Evolutionary conservation across 2,797 vertebrate genomes (phyloP).

Genomic region (Sebastes taczanowskii): DNA sequence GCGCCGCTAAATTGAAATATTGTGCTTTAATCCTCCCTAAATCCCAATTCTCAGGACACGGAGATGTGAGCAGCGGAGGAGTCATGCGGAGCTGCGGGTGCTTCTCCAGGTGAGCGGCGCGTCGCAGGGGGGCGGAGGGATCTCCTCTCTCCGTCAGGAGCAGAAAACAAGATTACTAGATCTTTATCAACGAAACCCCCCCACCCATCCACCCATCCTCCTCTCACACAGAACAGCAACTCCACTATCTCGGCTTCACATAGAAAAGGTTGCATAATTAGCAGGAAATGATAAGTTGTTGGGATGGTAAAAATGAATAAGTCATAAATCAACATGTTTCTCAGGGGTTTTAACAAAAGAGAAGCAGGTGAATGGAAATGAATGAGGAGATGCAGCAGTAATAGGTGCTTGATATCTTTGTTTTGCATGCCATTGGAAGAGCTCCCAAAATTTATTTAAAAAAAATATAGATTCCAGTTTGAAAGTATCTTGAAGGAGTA

Average conservation of each 20-base stretch:
- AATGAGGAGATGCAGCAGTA: constrained; percentile 18
- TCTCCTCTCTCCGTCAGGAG: constrained; percentile 62
- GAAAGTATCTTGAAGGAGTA: constrained; percentile 14
- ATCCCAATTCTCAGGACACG: constrained; percentile 63
- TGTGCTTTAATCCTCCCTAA: constrained; percentile 71
- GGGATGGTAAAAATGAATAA: constrained; percentile 37
- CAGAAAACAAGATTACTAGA: constrained; percentile 75
- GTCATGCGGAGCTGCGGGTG: constrained; percentile 59
- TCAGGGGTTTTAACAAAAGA: constrained; percentile 1
- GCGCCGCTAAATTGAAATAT: constrained; percentile 72
- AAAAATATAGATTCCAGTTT: not conserved
- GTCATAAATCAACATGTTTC: constrained; percentile 49
- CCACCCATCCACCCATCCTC: not conserved
- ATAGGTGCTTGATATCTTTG: constrained; percentile 35
- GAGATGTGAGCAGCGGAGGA: constrained; percentile 48
- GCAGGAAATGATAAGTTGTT: constrained; percentile 31
- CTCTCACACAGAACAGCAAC: constrained; percentile 17
- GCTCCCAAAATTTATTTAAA: constrained; percentile 11
- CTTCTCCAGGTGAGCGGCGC: constrained; percentile 74
- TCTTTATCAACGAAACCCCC: constrained; percentile 20
- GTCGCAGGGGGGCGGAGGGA: constrained; percentile 55
- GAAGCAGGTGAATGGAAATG: constrained; percentile 43
- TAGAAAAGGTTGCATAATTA: constrained; percentile 58
- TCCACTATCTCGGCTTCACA: constrained; percentile 33
- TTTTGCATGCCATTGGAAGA: constrained; percentile 19